Conservation (phyloP, 1,140 invertebrate genomes). For the Drosophila oshimai region DNA sequence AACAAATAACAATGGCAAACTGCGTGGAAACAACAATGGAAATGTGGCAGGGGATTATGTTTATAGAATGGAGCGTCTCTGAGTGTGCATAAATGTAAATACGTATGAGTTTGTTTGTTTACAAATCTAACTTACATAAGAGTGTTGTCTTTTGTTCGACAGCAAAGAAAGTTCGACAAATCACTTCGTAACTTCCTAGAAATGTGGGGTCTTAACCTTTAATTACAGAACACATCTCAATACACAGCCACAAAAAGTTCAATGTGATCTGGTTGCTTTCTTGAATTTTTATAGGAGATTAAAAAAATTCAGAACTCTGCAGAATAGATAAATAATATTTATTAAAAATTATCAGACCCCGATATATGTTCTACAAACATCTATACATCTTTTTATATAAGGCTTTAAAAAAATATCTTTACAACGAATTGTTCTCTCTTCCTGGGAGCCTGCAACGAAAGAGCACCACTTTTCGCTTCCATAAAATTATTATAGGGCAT, state of each 20-base stretch:
- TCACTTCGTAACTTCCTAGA: conserved; percentile 1
- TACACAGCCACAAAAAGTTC: too few relatives aligned
- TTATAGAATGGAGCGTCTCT: background rate
- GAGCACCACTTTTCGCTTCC: background rate
- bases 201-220: background rate
- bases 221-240: too few relatives aligned
- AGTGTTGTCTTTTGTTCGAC: conserved; percentile 6
- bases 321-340: too few relatives aligned
- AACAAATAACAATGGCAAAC: conserved; percentile 48
- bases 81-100: background rate
- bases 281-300: too few relatives aligned
- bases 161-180: conserved; percentile 33
- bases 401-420: background rate
- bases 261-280: too few relatives aligned
- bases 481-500: background rate
- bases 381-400: too few relatives aligned
- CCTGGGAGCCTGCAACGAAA: too few relatives aligned
- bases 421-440: too few relatives aligned
- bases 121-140: background rate
- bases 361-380: too few relatives aligned
- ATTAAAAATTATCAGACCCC: too few relatives aligned
- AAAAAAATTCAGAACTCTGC: too few relatives aligned
- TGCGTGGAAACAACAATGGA: conserved; percentile 37
- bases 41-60: background rate
- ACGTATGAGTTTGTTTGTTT: conserved; percentile 7